Percentiles rank a stretch among this genome's conserved stretches.
These are phyloP conservation scores for Acrobasis consociella DNA, from an alignment of 2,888 invertebrate genomes.

Conservation along the genomic window DNA sequence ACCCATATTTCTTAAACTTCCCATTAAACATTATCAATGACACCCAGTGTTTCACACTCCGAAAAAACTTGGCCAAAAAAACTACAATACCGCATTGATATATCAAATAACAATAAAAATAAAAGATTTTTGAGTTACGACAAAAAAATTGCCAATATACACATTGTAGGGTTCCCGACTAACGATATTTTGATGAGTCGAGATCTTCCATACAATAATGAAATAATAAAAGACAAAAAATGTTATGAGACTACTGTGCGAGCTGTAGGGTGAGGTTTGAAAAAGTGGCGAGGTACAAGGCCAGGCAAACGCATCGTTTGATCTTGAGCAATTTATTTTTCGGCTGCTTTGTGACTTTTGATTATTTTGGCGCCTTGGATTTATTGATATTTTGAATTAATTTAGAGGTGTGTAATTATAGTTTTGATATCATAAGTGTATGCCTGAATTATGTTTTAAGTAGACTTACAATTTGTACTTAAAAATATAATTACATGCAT, in stretches of 20 bases:
- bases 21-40: constrained; percentile 11
- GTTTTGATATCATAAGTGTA: not conserved
- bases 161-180: constrained; percentile 57
- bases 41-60: constrained; percentile 44
- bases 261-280: constrained; percentile 37
- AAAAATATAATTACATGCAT: too few relatives aligned
- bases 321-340: constrained; percentile 27
- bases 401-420: constrained; percentile 16
- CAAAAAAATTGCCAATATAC: constrained; percentile 74
- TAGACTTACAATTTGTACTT: too few relatives aligned
- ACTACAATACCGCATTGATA: constrained; percentile 48
- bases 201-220: constrained; percentile 61
- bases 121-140: constrained; percentile 68
- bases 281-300: constrained; percentile 18
- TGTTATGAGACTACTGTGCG: constrained; percentile 52
- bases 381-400: constrained; percentile 18
- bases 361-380: constrained; percentile 15
- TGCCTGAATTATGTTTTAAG: too few relatives aligned
- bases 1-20: constrained; percentile 3
- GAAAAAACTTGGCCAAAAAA: constrained; percentile 34
- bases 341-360: constrained; percentile 8
- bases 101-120: constrained; percentile 56
- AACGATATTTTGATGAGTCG: constrained; percentile 78
- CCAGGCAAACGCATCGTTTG: constrained; percentile 33
- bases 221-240: constrained; percentile 60